phyloP scores from a whole-genome alignment of 1,140 invertebrate genomes.

The Drosophila nebulosa region DNA sequence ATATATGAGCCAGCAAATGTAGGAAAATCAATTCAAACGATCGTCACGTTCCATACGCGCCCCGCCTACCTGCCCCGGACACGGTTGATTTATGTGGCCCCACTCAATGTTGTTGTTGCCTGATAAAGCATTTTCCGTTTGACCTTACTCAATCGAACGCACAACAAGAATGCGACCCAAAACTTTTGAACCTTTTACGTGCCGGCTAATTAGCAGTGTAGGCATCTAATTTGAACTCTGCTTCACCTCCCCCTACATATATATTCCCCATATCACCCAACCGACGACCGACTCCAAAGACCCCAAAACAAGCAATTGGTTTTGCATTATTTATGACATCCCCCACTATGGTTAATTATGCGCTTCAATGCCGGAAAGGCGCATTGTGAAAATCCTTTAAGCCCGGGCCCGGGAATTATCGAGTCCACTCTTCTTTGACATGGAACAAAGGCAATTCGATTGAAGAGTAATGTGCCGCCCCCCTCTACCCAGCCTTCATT shows the following conservation, averaged over 20 bases:
- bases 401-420: conserved; percentile 1
- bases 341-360: conserved; percentile 57
- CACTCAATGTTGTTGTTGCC: conserved; percentile 1
- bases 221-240: conserved; percentile 8
- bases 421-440: neutral
- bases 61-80: conserved; percentile 8
- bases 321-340: conserved; percentile 67
- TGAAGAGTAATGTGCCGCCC: neutral
- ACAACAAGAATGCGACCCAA: conserved; percentile 13
- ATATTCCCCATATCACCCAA: neutral
- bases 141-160: conserved; percentile 45
- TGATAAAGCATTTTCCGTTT: conserved; percentile 31
- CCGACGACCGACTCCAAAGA: conserved; percentile 16
- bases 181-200: conserved; percentile 26
- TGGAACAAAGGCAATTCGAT: neutral
- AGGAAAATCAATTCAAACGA: conserved; percentile 31
- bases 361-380: conserved; percentile 51
- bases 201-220: conserved; percentile 40
- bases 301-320: conserved; percentile 36
- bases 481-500: neutral
- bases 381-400: conserved; percentile 62
- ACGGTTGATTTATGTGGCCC: conserved; percentile 41
- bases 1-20: conserved; percentile 27
- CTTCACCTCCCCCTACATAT: neutral
- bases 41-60: conserved; percentile 41